Conservation (phyloP, 1,140 invertebrate species). For the Rhagoletis pomonella region DNA sequence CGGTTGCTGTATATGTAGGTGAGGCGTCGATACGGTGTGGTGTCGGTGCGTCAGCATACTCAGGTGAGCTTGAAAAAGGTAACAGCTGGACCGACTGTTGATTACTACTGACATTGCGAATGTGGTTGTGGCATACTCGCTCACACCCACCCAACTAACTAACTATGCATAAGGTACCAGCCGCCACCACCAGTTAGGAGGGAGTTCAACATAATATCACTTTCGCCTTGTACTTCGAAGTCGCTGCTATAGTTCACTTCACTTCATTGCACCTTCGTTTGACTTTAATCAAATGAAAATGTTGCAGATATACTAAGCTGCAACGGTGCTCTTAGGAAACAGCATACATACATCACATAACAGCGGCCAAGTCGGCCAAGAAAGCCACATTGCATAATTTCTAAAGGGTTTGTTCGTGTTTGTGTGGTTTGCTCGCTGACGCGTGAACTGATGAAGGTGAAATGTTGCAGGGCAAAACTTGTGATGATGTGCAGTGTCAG, state of each 20-base stretch:
- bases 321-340: not conserved
- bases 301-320: constrained; percentile 18
- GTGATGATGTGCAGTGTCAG: constrained; percentile 33
- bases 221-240: not conserved
- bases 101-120: not conserved
- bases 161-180: not conserved
- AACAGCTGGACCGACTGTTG: constrained; percentile 40
- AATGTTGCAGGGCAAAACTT: constrained; percentile 26
- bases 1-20: not conserved
- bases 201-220: not conserved
- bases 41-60: not conserved
- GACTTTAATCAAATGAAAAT: constrained; percentile 50
- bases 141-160: not conserved
- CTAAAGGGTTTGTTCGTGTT: not conserved
- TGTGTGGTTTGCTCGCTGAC: not conserved
- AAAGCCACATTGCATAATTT: not conserved
- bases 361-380: not conserved
- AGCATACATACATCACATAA: not conserved
- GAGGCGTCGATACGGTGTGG: not conserved
- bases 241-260: not conserved
- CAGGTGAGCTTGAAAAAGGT: constrained; percentile 25
- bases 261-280: constrained; percentile 27
- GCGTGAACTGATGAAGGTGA: constrained; percentile 16
- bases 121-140: not conserved
- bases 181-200: not conserved